Base-by-base conservation (phyloP, 2,113 vertebrate genomes). In the Podarcis cretensis region DNA sequence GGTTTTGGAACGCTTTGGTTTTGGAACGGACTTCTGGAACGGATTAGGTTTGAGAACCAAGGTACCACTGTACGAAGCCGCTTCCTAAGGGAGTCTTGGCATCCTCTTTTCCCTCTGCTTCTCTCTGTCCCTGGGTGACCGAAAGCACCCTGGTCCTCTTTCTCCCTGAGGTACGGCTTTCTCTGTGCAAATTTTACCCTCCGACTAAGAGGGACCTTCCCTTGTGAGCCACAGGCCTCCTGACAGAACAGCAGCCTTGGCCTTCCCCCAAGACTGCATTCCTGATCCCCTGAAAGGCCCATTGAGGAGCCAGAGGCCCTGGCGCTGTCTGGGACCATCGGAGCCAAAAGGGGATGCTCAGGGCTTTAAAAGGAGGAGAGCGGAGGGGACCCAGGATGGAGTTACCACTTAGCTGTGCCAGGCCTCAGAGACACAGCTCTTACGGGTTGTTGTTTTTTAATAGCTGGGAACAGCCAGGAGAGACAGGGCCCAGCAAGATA, bases 161-260 rank as follows among this genome's bases (percentile, higher is more conserved):
- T 30, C 27, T 37, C 35, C 57, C 13, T 32, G 30, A 10, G 20
- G 54, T 5, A 12, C 32, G 9, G 48, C 37, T 0, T 4, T 4
- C 27, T 83, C 9, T 25, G 10, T 65, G 63, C 40, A 43, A 43
- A 43, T 66, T 48, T 48, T 48, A 68, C 75, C 3, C 5, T 63
- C 48, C 1, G 23, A 25, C 69, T 63, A 63, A 12, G 37, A 5
- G 73, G 35, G 27, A 9, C 14, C 20, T 68, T 69, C 74, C 57
- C 5, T 35, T 35, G 35, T 23, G 35, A 40, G 63, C 43, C 6
- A 3, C 23, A 27, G 40, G 6, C 32, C 57, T 81, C 48, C 6
- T 35, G 81, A 81, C 87, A 89, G 65, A 84, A n/a, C 40, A 57
- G 81, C 43, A 78, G 73, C n/a, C 7, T 77, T 89, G 87, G 81